Percentiles rank a stretch among this genome's conserved stretches.
phyloP scores from a whole-genome alignment of 2,113 vertebrate genomes.

The Dromiciops gliroides region DNA sequence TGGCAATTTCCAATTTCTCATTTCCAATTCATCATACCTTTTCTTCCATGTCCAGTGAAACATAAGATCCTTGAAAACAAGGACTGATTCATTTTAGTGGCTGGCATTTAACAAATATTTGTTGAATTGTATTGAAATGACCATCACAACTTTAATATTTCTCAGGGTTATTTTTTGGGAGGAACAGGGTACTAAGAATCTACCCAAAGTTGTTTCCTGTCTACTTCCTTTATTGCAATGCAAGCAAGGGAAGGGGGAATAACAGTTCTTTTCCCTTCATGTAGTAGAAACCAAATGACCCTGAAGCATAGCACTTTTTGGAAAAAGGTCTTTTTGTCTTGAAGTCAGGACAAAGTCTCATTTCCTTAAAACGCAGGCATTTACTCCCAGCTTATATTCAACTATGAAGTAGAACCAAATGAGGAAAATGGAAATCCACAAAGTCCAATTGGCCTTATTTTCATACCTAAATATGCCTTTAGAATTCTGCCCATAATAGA shows the following conservation, averaged over 20 bases:
- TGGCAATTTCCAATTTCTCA: background rate
- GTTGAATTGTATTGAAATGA: background rate
- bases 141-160: background rate
- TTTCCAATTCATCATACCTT: background rate
- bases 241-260: background rate
- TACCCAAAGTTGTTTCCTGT: background rate
- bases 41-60: background rate
- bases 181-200: background rate
- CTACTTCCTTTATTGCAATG: background rate
- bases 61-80: background rate
- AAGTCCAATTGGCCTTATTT: slow-evolving; percentile 60
- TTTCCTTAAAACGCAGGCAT: slow-evolving; percentile 60
- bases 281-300: background rate
- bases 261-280: background rate
- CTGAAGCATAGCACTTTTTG: slow-evolving; percentile 21
- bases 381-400: slow-evolving; percentile 60
- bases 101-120: background rate
- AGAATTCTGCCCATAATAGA: slow-evolving; percentile 32
- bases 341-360: slow-evolving; percentile 44
- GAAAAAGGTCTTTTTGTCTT: slow-evolving; percentile 34
- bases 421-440: slow-evolving; percentile 63
- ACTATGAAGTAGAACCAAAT: slow-evolving; percentile 71
- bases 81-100: background rate
- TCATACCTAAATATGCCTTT: slow-evolving; percentile 66
- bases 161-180: background rate